phyloP scores from a whole-genome alignment of 1,140 invertebrate species.

The Lordiphosa mommai region DNA sequence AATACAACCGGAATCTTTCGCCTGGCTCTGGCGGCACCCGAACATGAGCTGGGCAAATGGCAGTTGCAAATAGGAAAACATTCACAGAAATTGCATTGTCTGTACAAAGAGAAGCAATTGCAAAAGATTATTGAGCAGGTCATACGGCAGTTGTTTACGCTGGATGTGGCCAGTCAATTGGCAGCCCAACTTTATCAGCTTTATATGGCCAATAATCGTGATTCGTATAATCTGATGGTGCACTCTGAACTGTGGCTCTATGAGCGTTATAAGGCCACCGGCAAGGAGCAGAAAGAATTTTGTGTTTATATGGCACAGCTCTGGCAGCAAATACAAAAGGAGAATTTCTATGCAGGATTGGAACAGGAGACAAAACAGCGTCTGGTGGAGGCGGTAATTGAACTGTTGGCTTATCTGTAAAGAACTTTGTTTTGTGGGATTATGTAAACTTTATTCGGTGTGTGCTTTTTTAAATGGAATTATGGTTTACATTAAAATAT shows the following conservation, averaged over 20 bases:
- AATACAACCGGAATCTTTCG: slow-evolving; percentile 23
- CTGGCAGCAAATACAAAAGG: slow-evolving; percentile 28
- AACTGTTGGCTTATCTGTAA: slow-evolving; percentile 21
- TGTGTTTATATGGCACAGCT: slow-evolving; percentile 27
- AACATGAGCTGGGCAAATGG: slow-evolving; percentile 32
- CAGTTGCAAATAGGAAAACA: slow-evolving; percentile 15
- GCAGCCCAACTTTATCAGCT: slow-evolving; percentile 15
- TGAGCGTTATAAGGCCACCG: slow-evolving; percentile 8
- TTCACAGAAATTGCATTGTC: slow-evolving; percentile 19
- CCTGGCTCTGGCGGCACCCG: slow-evolving; percentile 16
- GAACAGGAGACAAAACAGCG: slow-evolving; percentile 7
- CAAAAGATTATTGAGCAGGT: slow-evolving; percentile 5
- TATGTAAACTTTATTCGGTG: slow-evolving; percentile 56
- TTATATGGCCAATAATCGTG: slow-evolving; percentile 8
- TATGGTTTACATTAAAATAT: neutral
- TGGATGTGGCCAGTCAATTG: neutral
- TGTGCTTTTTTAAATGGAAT: slow-evolving; percentile 1
- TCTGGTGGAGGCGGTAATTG: slow-evolving; percentile 17
- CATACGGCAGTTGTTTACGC: slow-evolving; percentile 1
- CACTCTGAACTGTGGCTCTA: slow-evolving; percentile 21
- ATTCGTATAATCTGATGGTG: slow-evolving; percentile 24
- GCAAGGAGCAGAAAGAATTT: neutral
- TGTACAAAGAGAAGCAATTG: slow-evolving; percentile 9
- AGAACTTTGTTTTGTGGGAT: neutral
- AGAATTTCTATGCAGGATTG: slow-evolving; percentile 10